A percentile compares a stretch with the other conserved stretches of the same genome.
Evolutionary conservation across 2,113 vertebrate genomes (phyloP).

Genomic region (Potamarius usumacintae): DNA sequence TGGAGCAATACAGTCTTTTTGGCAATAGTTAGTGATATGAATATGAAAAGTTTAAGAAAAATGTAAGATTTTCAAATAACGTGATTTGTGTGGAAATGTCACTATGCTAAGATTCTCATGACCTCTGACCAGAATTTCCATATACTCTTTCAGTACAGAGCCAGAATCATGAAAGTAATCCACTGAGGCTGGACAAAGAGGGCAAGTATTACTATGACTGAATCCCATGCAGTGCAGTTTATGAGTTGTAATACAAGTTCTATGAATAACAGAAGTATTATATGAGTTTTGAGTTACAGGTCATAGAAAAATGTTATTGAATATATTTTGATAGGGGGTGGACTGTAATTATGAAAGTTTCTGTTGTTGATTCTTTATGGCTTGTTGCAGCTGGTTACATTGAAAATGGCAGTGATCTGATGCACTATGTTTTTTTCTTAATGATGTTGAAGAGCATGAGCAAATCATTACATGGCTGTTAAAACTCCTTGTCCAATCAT

Average conservation of each 20-base stretch:
- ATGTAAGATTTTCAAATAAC: too few species aligned
- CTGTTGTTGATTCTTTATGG: not conserved
- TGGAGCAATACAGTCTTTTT: not conserved
- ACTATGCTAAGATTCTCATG: not conserved
- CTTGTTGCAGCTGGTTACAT: not conserved
- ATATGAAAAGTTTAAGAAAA: too few species aligned
- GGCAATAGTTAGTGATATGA: too few species aligned
- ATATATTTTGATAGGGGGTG: not conserved
- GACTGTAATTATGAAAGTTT: not conserved
- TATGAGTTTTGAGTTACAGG: not conserved
- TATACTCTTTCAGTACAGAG: not conserved
- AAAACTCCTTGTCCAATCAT: not conserved
- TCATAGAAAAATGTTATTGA: not conserved
- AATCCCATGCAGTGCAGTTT: not conserved
- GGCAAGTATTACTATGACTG: not conserved
- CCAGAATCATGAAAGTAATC: not conserved
- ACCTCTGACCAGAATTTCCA: not conserved
- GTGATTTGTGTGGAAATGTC: not conserved
- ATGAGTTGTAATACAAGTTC: not conserved
- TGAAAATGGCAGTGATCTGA: not conserved
- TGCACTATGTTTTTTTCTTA: not conserved
- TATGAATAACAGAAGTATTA: not conserved
- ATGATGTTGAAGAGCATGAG: not conserved
- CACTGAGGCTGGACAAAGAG: not conserved
- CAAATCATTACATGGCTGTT: not conserved